phyloP scores from a whole-genome alignment of 1,140 invertebrate genomes.

The Euura lappo region DNA sequence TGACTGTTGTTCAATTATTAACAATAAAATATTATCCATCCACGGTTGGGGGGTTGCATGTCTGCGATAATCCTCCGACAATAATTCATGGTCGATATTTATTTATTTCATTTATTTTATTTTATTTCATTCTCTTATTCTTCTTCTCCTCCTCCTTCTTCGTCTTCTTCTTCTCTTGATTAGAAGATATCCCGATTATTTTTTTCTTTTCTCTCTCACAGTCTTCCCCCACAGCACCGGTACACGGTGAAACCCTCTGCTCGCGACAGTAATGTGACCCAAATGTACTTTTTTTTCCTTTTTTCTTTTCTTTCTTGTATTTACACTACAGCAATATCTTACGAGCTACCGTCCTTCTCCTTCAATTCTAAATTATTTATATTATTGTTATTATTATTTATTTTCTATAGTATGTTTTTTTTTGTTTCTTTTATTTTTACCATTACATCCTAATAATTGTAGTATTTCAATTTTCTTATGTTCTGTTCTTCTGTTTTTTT shows the following conservation, averaged over 20 bases:
- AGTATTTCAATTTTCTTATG: background rate
- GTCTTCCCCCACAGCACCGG: background rate
- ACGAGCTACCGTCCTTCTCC: constrained; percentile 24
- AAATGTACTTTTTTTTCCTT: background rate
- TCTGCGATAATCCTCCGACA: background rate
- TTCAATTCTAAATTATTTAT: constrained; percentile 30
- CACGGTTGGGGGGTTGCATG: background rate
- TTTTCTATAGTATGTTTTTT: constrained; percentile 23
- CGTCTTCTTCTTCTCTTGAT: background rate
- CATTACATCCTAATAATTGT: background rate
- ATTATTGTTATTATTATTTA: constrained; percentile 28
- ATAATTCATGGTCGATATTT: background rate
- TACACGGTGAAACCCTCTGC: background rate
- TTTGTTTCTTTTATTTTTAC: constrained; percentile 2
- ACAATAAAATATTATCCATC: constrained; percentile 6
- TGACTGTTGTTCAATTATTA: background rate
- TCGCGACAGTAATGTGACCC: background rate
- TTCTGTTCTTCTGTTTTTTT: background rate
- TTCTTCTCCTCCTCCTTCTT: background rate
- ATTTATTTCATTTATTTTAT: no score
- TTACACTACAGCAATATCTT: constrained; percentile 30
- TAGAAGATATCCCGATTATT: background rate
- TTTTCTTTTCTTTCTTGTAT: constrained; percentile 17
- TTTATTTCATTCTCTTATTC: background rate
- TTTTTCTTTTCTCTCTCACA: background rate